phyloP scores from a whole-genome alignment of 2,797 vertebrate genomes.

The Scyliorhinus canicula region DNA sequence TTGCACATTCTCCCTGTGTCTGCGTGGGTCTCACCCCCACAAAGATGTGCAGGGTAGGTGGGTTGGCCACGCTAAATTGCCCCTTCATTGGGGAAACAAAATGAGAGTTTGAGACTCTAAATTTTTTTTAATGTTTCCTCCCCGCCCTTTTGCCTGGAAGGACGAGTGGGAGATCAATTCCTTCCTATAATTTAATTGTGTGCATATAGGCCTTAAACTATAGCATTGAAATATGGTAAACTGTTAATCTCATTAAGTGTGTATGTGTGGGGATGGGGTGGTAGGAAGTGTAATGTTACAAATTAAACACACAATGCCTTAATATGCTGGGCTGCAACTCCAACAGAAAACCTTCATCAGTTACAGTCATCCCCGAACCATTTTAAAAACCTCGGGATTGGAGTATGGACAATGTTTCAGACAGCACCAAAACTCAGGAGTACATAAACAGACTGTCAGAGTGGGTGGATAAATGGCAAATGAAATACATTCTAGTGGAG shows the following conservation, averaged over 20 bases:
- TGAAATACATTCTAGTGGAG: not conserved
- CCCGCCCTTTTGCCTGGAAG: not conserved
- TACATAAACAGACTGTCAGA: not conserved
- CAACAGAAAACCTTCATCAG: not conserved
- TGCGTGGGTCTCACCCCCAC: too few species aligned
- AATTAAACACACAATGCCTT: not conserved
- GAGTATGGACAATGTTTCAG: not conserved
- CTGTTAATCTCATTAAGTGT: not conserved
- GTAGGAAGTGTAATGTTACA: not conserved
- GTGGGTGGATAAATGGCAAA: not conserved
- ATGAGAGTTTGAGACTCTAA: too few species aligned
- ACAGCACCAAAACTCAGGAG: not conserved
- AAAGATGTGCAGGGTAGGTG: too few species aligned
- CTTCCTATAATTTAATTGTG: not conserved
- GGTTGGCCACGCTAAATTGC: too few species aligned
- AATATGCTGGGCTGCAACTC: not conserved
- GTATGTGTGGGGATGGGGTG: not conserved
- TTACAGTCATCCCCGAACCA: too few species aligned
- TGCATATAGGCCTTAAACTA: not conserved
- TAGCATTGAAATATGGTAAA: not conserved
- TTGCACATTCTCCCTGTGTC: too few species aligned
- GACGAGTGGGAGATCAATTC: not conserved
- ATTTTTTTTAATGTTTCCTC: too few species aligned
- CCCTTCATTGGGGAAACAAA: too few species aligned
- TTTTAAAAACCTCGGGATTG: not conserved